A percentile compares a stretch with the other conserved stretches of the same genome.
These are phyloP conservation scores for Zaprionus capensis DNA, from an alignment of 1,140 invertebrate species.

Conservation along the genomic window DNA sequence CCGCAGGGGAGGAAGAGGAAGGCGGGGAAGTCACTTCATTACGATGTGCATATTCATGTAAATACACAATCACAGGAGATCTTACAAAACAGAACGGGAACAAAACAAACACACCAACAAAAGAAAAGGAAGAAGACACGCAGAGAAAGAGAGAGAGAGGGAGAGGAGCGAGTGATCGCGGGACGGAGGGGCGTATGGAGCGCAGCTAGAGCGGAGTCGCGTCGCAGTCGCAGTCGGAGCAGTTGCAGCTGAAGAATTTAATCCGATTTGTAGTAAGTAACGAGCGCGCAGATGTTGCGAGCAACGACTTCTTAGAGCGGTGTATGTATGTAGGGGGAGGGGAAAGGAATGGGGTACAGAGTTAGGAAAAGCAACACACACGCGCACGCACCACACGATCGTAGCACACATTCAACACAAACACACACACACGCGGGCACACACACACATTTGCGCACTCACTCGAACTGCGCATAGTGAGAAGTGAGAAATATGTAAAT, in stretches of 20 bases:
- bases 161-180: background rate
- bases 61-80: slow-evolving; percentile 10
- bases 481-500: slow-evolving; percentile 66
- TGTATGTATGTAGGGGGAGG: background rate
- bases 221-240: slow-evolving; percentile 13
- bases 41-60: slow-evolving; percentile 20
- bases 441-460: slow-evolving; percentile 23
- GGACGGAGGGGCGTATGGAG: background rate
- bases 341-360: slow-evolving; percentile 16
- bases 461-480: slow-evolving; percentile 40
- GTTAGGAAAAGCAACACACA: slow-evolving; percentile 62
- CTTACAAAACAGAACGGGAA: slow-evolving; percentile 1
- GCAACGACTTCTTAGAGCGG: slow-evolving; percentile 32
- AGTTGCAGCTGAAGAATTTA: slow-evolving; percentile 62
- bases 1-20: background rate
- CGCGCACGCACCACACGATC: slow-evolving; percentile 26
- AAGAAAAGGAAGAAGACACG: slow-evolving; percentile 8
- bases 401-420: slow-evolving; percentile 24
- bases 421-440: slow-evolving; percentile 27
- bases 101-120: slow-evolving; percentile 25
- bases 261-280: slow-evolving; percentile 64
- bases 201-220: slow-evolving; percentile 32
- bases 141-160: slow-evolving; percentile 7
- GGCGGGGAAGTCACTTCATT: slow-evolving; percentile 3
- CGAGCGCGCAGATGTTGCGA: slow-evolving; percentile 52